These are phyloP conservation scores for Podiceps cristatus DNA, from an alignment of 2,113 vertebrate species.

Conservation along the genomic window DNA sequence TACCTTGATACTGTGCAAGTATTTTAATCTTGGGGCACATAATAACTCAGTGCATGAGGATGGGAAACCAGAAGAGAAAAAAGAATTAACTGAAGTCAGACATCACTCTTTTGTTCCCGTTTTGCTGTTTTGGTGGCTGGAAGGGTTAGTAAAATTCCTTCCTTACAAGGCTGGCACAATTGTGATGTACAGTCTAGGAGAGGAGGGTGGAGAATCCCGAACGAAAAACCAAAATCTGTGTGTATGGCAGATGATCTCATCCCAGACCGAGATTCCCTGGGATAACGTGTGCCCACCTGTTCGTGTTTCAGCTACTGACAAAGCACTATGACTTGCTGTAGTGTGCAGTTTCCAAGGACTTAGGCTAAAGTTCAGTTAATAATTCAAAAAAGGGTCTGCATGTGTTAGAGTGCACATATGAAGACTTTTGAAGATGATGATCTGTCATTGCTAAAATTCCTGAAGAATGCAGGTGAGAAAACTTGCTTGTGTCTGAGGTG, in stretches of 20 bases:
- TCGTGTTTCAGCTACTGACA: neutral
- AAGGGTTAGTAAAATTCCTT: neutral
- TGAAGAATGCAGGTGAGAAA: neutral
- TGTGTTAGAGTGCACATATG: neutral
- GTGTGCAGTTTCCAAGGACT: neutral
- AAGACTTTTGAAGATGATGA: neutral
- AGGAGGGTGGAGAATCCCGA: neutral
- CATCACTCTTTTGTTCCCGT: neutral
- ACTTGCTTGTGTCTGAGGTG: neutral
- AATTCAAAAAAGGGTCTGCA: neutral
- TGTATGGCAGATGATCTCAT: neutral
- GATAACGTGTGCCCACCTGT: neutral
- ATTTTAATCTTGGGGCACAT: neutral
- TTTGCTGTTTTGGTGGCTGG: neutral
- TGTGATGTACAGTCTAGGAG: rapidly evolving
- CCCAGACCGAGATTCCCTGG: neutral
- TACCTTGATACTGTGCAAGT: neutral
- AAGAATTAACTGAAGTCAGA: neutral
- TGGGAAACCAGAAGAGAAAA: neutral
- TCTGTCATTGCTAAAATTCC: neutral
- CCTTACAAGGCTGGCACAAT: neutral
- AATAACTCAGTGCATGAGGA: neutral
- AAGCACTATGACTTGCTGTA: neutral
- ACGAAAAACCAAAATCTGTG: neutral
- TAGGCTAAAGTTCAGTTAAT: neutral